These are phyloP conservation scores for Neofelis nebulosa DNA, from an alignment of 2,113 vertebrate species.

Conservation along the genomic window DNA sequence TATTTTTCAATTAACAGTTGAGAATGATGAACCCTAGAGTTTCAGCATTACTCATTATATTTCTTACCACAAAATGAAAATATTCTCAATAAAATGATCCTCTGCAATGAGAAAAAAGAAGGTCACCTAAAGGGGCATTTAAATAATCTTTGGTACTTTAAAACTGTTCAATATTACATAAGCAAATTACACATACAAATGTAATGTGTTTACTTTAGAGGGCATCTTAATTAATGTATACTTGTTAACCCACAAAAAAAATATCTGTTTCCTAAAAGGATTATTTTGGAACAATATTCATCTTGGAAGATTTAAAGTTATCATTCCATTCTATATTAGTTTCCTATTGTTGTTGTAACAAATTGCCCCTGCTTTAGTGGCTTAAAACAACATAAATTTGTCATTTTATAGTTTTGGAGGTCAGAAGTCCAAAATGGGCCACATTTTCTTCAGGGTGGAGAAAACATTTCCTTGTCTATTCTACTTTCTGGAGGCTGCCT, in stretches of 20 bases:
- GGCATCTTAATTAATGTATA: background rate
- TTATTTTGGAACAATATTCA: background rate
- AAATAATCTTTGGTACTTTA: background rate
- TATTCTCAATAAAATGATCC: conserved; percentile 16
- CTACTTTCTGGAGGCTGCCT: background rate
- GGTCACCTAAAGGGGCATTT: background rate
- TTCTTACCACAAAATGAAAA: conserved; percentile 19
- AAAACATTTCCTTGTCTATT: background rate
- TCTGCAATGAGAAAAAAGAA: background rate
- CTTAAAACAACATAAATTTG: background rate
- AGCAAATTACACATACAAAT: background rate
- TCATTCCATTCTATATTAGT: background rate
- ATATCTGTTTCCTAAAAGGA: background rate
- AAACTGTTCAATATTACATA: background rate
- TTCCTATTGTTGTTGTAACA: background rate
- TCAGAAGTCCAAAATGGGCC: background rate
- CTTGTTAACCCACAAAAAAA: background rate
- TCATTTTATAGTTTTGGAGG: background rate
- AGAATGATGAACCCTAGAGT: conserved; percentile 47
- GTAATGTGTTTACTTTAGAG: background rate
- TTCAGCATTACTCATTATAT: background rate
- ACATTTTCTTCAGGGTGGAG: background rate
- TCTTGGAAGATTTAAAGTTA: background rate
- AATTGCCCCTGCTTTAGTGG: background rate
- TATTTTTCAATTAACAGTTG: conserved; percentile 70